Base-by-base conservation (phyloP, 2,113 vertebrate species). In the Dasyprocta punctata region DNA sequence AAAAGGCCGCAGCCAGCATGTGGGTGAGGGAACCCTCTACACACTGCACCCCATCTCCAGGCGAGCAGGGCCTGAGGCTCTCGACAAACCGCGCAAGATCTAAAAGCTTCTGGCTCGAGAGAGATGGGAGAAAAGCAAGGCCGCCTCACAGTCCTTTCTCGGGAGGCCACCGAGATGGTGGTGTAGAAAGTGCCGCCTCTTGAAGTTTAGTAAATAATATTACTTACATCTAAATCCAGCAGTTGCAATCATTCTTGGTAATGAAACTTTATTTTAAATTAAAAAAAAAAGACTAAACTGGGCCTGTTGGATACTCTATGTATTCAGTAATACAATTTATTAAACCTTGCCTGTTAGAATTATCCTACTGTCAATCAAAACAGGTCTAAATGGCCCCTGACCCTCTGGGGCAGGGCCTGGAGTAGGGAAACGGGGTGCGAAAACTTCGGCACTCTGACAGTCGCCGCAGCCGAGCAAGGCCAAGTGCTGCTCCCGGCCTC, bases 201-300 rank as follows among this genome's bases (percentile, higher is more conserved):
- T 0, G 5, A 82, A 88, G 85, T 95, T 56, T 60, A 52, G 95
- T 54, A 94, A 78, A 52, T 58, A 69, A 94, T 38, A 85, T 60
- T 38, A n/a, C n/a, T 94, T 90, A 95, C 1, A 10, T 86, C 71
- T 60, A 81, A 92, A 94, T 69, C 75, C 82, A 92, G 88, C 47
- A 80, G 52, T n/a, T 60, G 41, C 44, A 73, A n/a, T 95, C 85
- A 94, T 58, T 94, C 71, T 54, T 89, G 78, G 91, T 75, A 93
- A 91, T 8, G 36, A 73, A 94, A 86, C 33, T n/a, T n/a, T 65
- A 85, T 90, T 95, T 96, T 54, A 81, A 95, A 71, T 94, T n/a
- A 47, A 28, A 95, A 44, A 94, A 73, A 61, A 71, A 58, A 0
- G 54, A 75, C 54, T 94, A 94, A 80, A 73, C 30, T 63, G 47